Percentiles rank a stretch among this genome's conserved stretches.
Evolutionary conservation across 2,888 invertebrate species (phyloP).

Genomic region (Standfussiana lucernea): DNA sequence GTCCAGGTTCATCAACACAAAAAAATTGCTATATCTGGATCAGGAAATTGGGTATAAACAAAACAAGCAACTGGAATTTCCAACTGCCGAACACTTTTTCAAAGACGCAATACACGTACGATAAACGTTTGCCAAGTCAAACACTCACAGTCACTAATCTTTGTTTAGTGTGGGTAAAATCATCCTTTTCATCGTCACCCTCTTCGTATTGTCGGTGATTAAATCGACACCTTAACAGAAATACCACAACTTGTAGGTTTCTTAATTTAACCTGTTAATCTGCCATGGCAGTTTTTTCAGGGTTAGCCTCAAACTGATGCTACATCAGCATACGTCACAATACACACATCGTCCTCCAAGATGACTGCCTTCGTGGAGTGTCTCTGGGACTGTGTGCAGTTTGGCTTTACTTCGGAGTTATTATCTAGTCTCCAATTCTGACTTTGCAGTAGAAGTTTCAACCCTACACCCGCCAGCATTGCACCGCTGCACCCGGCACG

Average conservation of each 20-base stretch:
- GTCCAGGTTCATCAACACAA: background rate
- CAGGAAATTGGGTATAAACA: background rate
- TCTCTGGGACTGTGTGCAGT: background rate
- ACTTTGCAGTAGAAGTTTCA: slow-evolving; percentile 57
- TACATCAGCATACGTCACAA: no score
- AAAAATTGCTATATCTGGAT: no score
- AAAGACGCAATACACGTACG: background rate
- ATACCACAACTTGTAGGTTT: background rate
- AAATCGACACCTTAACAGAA: background rate
- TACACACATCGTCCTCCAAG: no score
- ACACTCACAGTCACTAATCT: background rate
- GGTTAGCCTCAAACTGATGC: no score
- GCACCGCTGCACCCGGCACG: slow-evolving; percentile 86
- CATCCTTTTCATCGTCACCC: fast-evolving
- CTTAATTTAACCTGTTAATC: background rate
- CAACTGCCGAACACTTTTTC: background rate
- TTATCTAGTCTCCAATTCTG: background rate
- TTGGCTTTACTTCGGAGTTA: no score
- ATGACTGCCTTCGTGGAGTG: background rate
- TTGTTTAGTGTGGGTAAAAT: background rate
- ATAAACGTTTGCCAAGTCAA: background rate
- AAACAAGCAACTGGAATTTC: background rate
- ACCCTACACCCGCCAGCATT: slow-evolving; percentile 74
- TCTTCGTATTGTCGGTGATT: background rate
- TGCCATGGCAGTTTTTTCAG: background rate